Conservation (phyloP, 2,113 vertebrate genomes). For the Calcarius ornatus region DNA sequence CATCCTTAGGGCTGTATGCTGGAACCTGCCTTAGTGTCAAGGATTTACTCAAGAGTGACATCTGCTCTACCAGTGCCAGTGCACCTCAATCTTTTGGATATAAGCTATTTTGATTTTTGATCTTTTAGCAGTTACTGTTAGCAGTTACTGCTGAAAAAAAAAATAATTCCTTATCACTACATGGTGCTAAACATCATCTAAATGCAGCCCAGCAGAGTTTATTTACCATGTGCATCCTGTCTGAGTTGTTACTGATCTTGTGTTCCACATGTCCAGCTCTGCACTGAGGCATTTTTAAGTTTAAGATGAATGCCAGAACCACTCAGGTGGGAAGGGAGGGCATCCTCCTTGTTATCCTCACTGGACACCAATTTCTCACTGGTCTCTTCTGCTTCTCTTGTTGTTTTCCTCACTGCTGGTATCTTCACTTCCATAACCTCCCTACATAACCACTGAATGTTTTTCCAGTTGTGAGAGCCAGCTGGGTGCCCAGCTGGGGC, state of each 20-base stretch:
- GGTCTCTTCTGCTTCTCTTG: neutral
- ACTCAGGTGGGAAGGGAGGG: neutral
- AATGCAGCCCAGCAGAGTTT: neutral
- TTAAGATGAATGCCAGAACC: neutral
- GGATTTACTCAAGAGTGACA: neutral
- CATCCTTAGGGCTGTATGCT: neutral
- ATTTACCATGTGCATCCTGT: neutral
- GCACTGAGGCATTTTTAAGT: neutral
- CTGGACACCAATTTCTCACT: neutral
- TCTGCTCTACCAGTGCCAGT: neutral
- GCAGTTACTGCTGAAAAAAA: neutral
- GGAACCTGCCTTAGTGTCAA: neutral
- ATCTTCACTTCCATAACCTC: neutral
- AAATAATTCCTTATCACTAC: neutral
- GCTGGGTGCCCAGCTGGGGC: neutral
- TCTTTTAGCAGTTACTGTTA: neutral
- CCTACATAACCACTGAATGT: neutral
- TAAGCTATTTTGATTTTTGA: neutral
- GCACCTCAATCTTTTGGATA: neutral
- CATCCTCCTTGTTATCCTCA: neutral
- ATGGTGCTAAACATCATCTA: neutral
- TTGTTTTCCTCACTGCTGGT: rapidly evolving
- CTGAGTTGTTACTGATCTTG: neutral
- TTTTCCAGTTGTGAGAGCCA: neutral
- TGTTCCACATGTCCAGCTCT: neutral